These are phyloP conservation scores for Lepeophtheirus salmonis DNA, from an alignment of 1,140 invertebrate genomes.

Conservation along the genomic window DNA sequence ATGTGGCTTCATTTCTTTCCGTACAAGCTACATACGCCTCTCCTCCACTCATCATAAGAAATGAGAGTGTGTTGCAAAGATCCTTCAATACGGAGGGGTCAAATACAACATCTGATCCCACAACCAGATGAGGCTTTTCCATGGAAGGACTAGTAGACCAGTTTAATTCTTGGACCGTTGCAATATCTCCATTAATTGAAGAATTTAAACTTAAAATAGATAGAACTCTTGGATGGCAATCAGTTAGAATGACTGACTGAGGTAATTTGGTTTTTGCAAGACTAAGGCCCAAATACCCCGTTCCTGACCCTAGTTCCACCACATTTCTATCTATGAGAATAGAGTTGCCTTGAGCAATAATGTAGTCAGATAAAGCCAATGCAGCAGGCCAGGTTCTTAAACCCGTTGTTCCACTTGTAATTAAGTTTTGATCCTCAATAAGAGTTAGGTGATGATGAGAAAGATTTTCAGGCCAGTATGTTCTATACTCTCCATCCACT, in stretches of 20 bases:
- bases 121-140: neutral
- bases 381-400: slow-evolving; percentile 1
- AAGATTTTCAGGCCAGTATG: neutral
- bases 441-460: neutral
- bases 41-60: neutral
- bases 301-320: slow-evolving; percentile 6
- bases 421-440: neutral
- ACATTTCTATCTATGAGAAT: neutral
- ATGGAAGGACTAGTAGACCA: neutral
- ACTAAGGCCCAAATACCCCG: neutral
- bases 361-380: neutral
- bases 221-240: neutral
- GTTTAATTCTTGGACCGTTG: neutral
- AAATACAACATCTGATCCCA: neutral
- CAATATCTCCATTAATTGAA: neutral
- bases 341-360: too few species aligned
- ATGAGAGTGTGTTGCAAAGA: neutral
- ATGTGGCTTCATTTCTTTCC: neutral
- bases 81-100: neutral
- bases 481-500: neutral
- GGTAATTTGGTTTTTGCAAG: neutral
- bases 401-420: slow-evolving; percentile 5
- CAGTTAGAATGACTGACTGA: neutral
- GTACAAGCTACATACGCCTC: neutral
- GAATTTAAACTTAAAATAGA: neutral